Percentiles rank a stretch among this genome's conserved stretches.
phyloP scores from a whole-genome alignment of 2,797 vertebrate species.

The Rachycentron canadum region DNA sequence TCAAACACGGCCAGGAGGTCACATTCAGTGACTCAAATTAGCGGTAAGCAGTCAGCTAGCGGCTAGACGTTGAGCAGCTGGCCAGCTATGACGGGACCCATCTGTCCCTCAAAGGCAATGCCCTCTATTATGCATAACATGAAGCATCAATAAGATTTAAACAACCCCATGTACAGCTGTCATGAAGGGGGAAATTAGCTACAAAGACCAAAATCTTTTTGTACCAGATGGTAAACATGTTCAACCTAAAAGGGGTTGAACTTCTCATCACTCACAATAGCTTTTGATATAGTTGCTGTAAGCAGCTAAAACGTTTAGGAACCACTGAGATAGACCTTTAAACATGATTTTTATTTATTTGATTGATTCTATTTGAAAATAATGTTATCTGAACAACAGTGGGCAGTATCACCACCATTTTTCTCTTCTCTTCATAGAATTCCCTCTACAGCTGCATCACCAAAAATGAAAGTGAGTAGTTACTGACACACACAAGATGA shows the following conservation, averaged over 20 bases:
- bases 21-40: no score
- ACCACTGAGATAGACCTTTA: neutral
- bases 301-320: neutral
- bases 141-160: no score
- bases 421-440: slow-evolving; percentile 87
- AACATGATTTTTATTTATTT: neutral
- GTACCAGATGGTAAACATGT: no score
- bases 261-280: neutral
- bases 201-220: no score
- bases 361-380: neutral
- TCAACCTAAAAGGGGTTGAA: neutral
- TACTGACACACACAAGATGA: neutral
- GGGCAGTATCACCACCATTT: slow-evolving; percentile 11
- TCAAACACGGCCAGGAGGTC: no score
- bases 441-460: slow-evolving; percentile 98
- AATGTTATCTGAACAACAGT: neutral
- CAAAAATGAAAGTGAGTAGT: slow-evolving; percentile 99
- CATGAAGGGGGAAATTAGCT: no score
- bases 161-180: no score
- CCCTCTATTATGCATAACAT: no score
- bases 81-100: no score
- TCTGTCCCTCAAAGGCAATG: no score
- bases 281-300: neutral
- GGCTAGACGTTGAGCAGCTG: no score
- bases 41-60: no score